phyloP scores from a whole-genome alignment of 92 coral and sea anemone species.

The Epizoanthus illoricatus region DNA sequence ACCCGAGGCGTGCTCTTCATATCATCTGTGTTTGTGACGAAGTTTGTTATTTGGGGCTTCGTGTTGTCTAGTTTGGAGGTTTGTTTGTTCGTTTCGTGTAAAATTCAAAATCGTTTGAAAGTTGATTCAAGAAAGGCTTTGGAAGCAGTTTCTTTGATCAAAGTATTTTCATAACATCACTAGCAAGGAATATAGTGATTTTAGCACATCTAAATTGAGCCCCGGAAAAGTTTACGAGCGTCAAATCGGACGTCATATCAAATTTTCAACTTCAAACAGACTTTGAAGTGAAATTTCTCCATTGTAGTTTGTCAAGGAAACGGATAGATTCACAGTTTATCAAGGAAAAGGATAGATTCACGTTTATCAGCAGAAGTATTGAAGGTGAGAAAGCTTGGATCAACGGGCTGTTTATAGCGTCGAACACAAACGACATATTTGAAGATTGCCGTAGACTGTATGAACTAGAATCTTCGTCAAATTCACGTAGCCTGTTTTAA shows the following conservation, averaged over 20 bases:
- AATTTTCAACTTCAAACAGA: neutral
- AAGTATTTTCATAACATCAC: neutral
- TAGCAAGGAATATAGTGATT: neutral
- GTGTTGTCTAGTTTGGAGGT: neutral
- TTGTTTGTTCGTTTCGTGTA: neutral
- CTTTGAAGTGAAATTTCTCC: neutral
- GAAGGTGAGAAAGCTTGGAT: slow-evolving; percentile 23
- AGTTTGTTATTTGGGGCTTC: slow-evolving; percentile 28
- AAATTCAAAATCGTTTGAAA: neutral
- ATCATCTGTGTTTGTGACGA: slow-evolving; percentile 65
- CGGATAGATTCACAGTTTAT: too few relatives aligned
- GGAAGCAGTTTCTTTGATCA: slow-evolving; percentile 28
- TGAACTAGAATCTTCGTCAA: too few relatives aligned
- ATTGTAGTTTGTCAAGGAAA: slow-evolving; percentile 7
- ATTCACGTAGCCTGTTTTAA: neutral
- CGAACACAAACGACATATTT: neutral
- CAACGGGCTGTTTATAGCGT: neutral
- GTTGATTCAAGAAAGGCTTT: slow-evolving; percentile 6
- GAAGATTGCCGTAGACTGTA: neutral
- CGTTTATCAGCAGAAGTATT: neutral
- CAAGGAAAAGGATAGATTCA: neutral
- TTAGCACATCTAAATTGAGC: neutral
- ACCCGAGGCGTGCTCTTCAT: slow-evolving; percentile 45
- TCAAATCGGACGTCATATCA: neutral
- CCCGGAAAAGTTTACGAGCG: neutral